phyloP scores from a whole-genome alignment of 1,140 invertebrate species.

The Drosophila virilis region DNA sequence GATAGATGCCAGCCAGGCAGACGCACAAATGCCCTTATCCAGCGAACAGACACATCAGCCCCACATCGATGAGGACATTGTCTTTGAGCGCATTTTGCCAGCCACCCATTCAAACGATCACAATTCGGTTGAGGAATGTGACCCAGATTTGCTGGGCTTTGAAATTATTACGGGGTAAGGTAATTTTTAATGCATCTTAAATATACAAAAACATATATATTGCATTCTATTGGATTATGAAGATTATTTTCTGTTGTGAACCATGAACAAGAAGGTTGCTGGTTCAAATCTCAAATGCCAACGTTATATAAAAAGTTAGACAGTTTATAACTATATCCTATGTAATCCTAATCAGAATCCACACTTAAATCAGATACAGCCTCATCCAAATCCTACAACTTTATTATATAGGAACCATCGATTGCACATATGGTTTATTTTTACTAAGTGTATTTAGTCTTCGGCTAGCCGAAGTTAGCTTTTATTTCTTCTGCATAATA shows the following conservation, averaged over 20 bases:
- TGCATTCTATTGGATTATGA: too few relatives aligned
- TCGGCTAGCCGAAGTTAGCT: neutral
- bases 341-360: too few relatives aligned
- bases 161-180: slow-evolving; percentile 93
- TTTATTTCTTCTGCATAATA: neutral
- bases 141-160: slow-evolving; percentile 94
- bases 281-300: too few relatives aligned
- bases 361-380: too few relatives aligned
- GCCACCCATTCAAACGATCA: slow-evolving; percentile 30
- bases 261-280: too few relatives aligned
- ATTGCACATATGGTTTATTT: too few relatives aligned
- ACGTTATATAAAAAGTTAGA: too few relatives aligned
- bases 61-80: slow-evolving; percentile 26
- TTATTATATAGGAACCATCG: too few relatives aligned
- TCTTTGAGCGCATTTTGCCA: slow-evolving; percentile 35
- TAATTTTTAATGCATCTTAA: neutral
- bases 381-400: too few relatives aligned
- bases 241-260: too few relatives aligned
- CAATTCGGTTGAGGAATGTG: slow-evolving; percentile 86
- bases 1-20: slow-evolving; percentile 44
- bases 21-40: slow-evolving; percentile 34
- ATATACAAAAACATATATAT: too few relatives aligned
- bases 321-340: too few relatives aligned
- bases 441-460: neutral
- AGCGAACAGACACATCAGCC: slow-evolving; percentile 26